These are phyloP conservation scores for Murina feae DNA, from an alignment of 2,113 vertebrate species.

Conservation along the genomic window DNA sequence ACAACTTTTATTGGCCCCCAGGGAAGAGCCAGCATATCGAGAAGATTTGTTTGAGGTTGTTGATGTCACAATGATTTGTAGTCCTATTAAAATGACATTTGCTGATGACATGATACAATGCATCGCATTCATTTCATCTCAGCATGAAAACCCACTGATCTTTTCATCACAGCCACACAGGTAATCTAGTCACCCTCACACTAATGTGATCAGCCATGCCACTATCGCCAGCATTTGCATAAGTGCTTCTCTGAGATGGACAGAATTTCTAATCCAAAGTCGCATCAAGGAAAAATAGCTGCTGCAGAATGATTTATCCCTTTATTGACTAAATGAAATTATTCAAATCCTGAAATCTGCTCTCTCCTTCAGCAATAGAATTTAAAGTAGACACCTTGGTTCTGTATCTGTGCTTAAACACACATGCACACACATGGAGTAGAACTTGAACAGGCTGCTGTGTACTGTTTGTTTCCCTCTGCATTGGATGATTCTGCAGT, in stretches of 20 bases:
- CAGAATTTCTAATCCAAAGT: conserved; percentile 67
- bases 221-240: conserved; percentile 36
- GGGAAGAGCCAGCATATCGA: conserved; percentile 40
- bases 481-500: not conserved
- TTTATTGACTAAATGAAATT: conserved; percentile 69
- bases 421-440: not conserved
- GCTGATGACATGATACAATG: conserved; percentile 63
- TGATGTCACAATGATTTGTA: conserved; percentile 71
- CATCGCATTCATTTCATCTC: conserved; percentile 48
- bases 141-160: conserved; percentile 47
- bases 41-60: conserved; percentile 67
- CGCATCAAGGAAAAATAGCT: conserved; percentile 57
- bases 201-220: conserved; percentile 54
- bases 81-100: conserved; percentile 71
- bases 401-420: not conserved
- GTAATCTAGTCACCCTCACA: conserved; percentile 42
- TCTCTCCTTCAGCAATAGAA: conserved; percentile 49
- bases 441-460: not conserved
- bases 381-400: not conserved
- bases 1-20: conserved; percentile 12
- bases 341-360: conserved; percentile 62
- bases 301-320: conserved; percentile 59
- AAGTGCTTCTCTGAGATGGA: conserved; percentile 62
- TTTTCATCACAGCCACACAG: conserved; percentile 60
- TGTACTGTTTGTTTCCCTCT: not conserved